Base-by-base conservation (phyloP, 2,888 invertebrate species). In the Xestia sexstrigata region DNA sequence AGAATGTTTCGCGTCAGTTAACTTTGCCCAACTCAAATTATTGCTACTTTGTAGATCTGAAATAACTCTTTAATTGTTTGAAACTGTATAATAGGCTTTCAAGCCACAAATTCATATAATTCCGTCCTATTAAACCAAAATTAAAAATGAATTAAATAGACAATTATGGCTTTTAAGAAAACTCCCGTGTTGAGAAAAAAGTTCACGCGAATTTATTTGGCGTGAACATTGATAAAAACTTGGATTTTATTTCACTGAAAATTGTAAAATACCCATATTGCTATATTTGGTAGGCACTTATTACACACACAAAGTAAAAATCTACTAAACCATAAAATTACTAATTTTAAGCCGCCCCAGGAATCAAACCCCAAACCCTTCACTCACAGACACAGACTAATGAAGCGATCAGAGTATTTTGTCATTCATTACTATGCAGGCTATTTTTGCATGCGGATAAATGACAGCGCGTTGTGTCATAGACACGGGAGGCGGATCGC, bases 401-500 rank as follows among this genome's bases (percentile, higher is more conserved):
- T 74, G 80, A 83, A 80, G 73, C 76, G 70, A 74, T 84, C 80
- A 47, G 55, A 83, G 68, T 76, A 80, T 83, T 83, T 74, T 70
- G 76, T 84, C 70, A 67, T 77, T 70, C 77, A 81, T 73, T 79
- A 77, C 63, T 71, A 76, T 87, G 76, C 78, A 84, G 81, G 84
- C 86, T 82, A 89, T 91, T 92, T 93, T 92, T 91, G 90, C 91
- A 90, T 90, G 74, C 81, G 87, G 85, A 89, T 90, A 92, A 92
- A 93, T 92, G 93, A 92, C 92, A 91, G 89, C 88, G 82, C 89
- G 88, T 89, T 89, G 90, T 93, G 93, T 93, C 93, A 93, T 93
- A 93, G 93, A 90, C 93, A 93, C 89, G 91, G 91, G 91, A 90
- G 91, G 86, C 89, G 90, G 91, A 89, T 93, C 92, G 91, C 90